phyloP scores from a whole-genome alignment of 2,797 vertebrate species.

The Chromobotia macracanthus region DNA sequence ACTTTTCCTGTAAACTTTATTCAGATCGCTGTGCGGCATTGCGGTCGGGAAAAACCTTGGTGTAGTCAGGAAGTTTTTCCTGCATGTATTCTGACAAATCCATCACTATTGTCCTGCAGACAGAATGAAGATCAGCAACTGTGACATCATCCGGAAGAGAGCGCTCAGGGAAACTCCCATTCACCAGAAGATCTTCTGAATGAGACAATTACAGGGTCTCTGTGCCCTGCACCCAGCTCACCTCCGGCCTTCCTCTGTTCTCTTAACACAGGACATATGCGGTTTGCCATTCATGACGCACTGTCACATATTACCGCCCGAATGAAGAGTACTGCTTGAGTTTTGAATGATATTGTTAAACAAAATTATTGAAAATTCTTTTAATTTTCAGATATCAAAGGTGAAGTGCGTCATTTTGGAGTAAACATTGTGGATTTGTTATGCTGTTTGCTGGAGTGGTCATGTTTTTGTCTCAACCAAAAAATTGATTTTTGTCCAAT shows the following conservation, averaged over 20 bases:
- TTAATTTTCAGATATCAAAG: background rate
- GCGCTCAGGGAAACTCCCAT: constrained; percentile 33
- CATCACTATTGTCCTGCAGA: constrained; percentile 41
- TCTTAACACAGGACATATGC: background rate
- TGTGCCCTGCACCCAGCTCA: constrained; percentile 38
- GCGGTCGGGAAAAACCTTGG: constrained; percentile 23
- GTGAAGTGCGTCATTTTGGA: background rate
- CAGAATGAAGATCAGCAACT: constrained; percentile 31
- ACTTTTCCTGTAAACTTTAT: background rate
- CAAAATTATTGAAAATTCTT: background rate
- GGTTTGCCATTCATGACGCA: background rate
- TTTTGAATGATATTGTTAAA: background rate
- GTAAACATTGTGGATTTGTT: too few relatives aligned
- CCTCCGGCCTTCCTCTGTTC: background rate
- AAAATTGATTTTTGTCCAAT: too few relatives aligned
- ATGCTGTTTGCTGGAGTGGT: too few relatives aligned
- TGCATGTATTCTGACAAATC: constrained; percentile 44
- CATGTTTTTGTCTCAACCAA: too few relatives aligned
- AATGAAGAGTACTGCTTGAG: background rate
- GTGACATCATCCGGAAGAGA: constrained; percentile 46
- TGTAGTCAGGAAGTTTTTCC: constrained; percentile 55
- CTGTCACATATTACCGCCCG: background rate
- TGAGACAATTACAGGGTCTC: constrained; percentile 43
- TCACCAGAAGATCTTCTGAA: constrained; percentile 28
- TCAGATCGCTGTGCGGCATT: background rate